A percentile compares a stretch with the other conserved stretches of the same genome.
Conservation (phyloP, 2,113 vertebrate species). For the Electrona antarctica region DNA sequence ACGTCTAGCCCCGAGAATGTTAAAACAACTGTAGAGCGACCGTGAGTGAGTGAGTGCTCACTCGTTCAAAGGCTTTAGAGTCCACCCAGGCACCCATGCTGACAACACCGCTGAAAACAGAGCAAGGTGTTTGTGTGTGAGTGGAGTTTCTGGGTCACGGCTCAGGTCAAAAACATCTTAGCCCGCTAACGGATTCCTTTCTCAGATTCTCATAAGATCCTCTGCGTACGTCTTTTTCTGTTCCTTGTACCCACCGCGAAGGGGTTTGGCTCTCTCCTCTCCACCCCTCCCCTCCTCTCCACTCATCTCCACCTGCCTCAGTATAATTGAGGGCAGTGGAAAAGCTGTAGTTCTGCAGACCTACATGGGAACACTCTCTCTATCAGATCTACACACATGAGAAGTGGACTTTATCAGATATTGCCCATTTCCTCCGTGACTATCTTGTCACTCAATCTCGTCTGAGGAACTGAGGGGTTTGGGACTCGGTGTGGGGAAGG, state of each 20-base stretch:
- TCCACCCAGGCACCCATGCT: constrained; percentile 25
- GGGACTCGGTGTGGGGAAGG: too few relatives aligned
- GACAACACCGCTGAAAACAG: constrained; percentile 14
- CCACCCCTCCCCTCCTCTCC: not conserved
- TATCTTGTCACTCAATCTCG: not conserved
- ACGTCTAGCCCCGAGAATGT: constrained; percentile 7
- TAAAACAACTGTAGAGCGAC: not conserved
- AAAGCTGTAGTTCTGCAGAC: not conserved
- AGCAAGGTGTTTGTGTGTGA: not conserved
- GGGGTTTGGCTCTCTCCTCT: not conserved
- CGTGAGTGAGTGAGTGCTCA: not conserved
- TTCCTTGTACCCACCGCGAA: not conserved
- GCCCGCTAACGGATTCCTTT: not conserved
- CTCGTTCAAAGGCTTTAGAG: constrained; percentile 16
- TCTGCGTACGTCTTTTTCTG: not conserved
- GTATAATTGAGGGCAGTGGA: not conserved
- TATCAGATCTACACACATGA: not conserved
- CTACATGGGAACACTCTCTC: not conserved
- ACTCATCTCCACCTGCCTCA: not conserved
- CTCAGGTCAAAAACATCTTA: not conserved
- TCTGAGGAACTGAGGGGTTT: not conserved
- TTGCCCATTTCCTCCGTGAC: constrained; percentile 8
- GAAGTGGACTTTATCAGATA: constrained; percentile 14
- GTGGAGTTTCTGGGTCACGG: not conserved
- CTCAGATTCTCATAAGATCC: too few relatives aligned